Base-by-base conservation (phyloP, 2,888 invertebrate genomes). In the Hydroisotoma schaefferi region DNA sequence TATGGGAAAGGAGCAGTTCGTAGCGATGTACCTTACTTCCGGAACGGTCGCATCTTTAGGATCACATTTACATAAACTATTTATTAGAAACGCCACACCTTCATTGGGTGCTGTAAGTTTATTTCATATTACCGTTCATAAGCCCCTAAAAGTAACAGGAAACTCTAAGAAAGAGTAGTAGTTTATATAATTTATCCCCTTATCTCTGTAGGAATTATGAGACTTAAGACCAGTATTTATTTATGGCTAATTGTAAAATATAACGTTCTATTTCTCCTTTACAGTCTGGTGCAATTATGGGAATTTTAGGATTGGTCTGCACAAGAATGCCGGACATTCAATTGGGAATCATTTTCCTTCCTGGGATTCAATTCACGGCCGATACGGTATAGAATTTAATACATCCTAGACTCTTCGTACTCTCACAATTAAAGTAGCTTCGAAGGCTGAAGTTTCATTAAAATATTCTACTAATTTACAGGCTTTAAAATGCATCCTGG, bases 271-370 rank as follows among this genome's bases (percentile, higher is more conserved):
- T n/a, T n/a, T n/a, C n/a, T n/a, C n/a, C 56, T 63, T 81, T 82
- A 70, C 78, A 95, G 93, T 95, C 94, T 29, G 98, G 98, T 61
- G 95, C 97, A 52, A 90, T 98, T 71, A 88, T 95, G 87, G 87
- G 88, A 25, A 81, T 97, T 51, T 78, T 98, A 62, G 88, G 89
- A 25, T 91, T 87, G 75, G 87, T 91, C 1, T 97, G 95, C 76
- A 82, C 87, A 53, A 85, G 88, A 74, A 88, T 87, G 78, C 98
- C 98, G 4, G 88, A 97, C 69, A 87, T 88, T n/a, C 82, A 84
- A 76, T 80, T 99, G 59, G 86, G 87, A 74, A 88, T 99, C 62
- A 85, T 95, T 61, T 90, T 99, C 76, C 76, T 99, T 69, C 95
- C 95, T 3, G 85, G 88, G 80, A 40, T 65, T 3, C 68, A 68